Base-by-base conservation (phyloP, 2,888 invertebrate genomes). In the Cryptus viduatorius region DNA sequence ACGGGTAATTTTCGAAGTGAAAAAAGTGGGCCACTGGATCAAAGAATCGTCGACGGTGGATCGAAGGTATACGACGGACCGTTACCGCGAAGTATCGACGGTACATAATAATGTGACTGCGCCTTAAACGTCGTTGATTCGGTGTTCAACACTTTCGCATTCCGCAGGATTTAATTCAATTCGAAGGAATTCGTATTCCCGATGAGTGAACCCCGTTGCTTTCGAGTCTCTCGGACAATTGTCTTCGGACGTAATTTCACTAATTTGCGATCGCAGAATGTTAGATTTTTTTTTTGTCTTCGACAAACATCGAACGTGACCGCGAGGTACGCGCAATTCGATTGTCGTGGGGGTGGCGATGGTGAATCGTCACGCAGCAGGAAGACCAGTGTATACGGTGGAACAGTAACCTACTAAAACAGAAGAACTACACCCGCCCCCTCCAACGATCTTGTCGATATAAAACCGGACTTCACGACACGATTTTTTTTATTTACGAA, bases 1-100 rank as follows among this genome's bases (percentile, higher is more conserved):
- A 24, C 53, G 53, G 59, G 42, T 84, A 78, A 84, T 83, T 83
- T 84, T 85, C 82, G 76, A 72, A 71, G 83, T 69, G 84, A 31
- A 31, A 14, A 16, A 92, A 92, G 91, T 92, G 86, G 90, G 92
- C 86, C 91, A 91, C 86, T 89, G 88, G 91, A 91, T 92, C 90
- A 87, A 83, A 87, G 86, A 87, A 14, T 24, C 29, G 59, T 59
- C 24, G 48, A 29, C 24, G 29, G 12, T 59, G 29, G 29, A 59
- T 24, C 29, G 12, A 24, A 1, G 59, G 29, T 59, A 59, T 31
- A 59, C 72, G 65, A 73, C 76, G 85, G 83, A 89, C 92, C 92
- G 92, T 92, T 92, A 92, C 86, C 81, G 86, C 82, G 77, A 75
- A 64, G 83, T 78, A 86, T 84, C 85, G 78, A 68, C 86, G 71